Evolutionary conservation across 2,888 invertebrate genomes (phyloP).

Genomic region (Altica lythri): DNA sequence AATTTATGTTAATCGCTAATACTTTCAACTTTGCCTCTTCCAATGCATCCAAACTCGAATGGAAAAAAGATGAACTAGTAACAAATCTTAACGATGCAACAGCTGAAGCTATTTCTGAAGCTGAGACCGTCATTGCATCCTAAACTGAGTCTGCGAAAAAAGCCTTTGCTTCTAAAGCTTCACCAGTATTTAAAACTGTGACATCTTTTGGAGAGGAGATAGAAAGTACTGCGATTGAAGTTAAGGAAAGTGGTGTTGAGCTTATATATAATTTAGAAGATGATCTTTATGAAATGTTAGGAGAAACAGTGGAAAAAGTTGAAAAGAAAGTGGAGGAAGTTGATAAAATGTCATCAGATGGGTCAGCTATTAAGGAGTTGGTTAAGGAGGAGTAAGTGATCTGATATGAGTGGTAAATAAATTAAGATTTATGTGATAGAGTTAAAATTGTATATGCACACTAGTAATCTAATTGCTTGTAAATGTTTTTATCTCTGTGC

Average conservation of each 20-base stretch:
- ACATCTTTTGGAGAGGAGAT: slow-evolving; percentile 36
- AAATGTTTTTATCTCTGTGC: too few species aligned
- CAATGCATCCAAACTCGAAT: slow-evolving; percentile 40
- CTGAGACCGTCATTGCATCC: slow-evolving; percentile 51
- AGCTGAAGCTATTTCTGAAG: slow-evolving; percentile 51
- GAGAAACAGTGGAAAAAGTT: slow-evolving; percentile 43
- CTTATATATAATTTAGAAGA: slow-evolving; percentile 46
- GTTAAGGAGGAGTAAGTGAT: slow-evolving; percentile 54
- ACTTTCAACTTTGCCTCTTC: too few species aligned
- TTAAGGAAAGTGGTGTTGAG: slow-evolving; percentile 38
- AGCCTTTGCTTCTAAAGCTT: slow-evolving; percentile 26
- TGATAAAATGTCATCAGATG: slow-evolving; percentile 38
- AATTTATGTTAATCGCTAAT: too few species aligned
- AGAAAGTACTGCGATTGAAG: slow-evolving; percentile 42
- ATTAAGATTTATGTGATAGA: too few species aligned
- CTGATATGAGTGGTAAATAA: slow-evolving; percentile 51
- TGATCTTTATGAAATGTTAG: slow-evolving; percentile 40
- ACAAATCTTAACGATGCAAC: slow-evolving; percentile 43
- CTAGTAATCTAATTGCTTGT: too few species aligned
- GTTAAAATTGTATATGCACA: too few species aligned
- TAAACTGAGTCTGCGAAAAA: slow-evolving; percentile 47
- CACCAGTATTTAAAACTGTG: slow-evolving; percentile 40
- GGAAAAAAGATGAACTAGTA: slow-evolving; percentile 43
- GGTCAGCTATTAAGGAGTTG: slow-evolving; percentile 42
- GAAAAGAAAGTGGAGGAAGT: slow-evolving; percentile 46